Evolutionary conservation across 1,140 invertebrate species (phyloP), one percentile per base, ranked within the genome.

Genomic region (Ceratina japonica): DNA sequence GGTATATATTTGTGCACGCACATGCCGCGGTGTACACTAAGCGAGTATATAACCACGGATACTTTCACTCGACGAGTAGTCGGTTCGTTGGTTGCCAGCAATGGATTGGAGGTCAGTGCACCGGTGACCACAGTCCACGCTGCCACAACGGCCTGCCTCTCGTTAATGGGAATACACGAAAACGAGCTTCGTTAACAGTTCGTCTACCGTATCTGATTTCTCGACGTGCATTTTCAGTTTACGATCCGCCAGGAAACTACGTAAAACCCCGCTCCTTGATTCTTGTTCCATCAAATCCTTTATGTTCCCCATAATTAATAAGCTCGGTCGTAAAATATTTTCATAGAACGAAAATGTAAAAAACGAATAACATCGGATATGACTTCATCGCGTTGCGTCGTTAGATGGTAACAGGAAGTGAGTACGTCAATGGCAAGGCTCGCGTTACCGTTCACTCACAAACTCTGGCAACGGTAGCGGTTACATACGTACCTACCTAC

Each of bases 31-130:
- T n/a, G 72, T 78, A 69, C 64, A 70, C 70, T 73, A 75, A 70
- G 75, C 85, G 63, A 80, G 80, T 74, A 79, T 18, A n/a, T n/a
- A n/a, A n/a, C n/a, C n/a, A 58, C 52, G 72, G 82, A 86, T 87
- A 87, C 87, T 88, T 88, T 88, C 87, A 88, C 87, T 87, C 84
- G 86, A 75, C 81, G 81, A 87, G 85, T 88, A 87, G 86, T 85
- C 76, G 82, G 77, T 84, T 86, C 80, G 83, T 79, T 79, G 82
- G 31, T 81, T 63, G 86, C 75, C 80, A 78, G 82, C 84, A 70
- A 87, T 84, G 84, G 82, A 87, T 87, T 84, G 86, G 87, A 88
- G 88, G 88, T 89, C 88, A 89, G 87, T 89, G 88, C 87, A 89
- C 88, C 68, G 86, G 76, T 87, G 87, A 88, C 87, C 85, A 88